Conservation (phyloP, 2,888 invertebrate genomes). For the Hirudinaria manillensis region DNA sequence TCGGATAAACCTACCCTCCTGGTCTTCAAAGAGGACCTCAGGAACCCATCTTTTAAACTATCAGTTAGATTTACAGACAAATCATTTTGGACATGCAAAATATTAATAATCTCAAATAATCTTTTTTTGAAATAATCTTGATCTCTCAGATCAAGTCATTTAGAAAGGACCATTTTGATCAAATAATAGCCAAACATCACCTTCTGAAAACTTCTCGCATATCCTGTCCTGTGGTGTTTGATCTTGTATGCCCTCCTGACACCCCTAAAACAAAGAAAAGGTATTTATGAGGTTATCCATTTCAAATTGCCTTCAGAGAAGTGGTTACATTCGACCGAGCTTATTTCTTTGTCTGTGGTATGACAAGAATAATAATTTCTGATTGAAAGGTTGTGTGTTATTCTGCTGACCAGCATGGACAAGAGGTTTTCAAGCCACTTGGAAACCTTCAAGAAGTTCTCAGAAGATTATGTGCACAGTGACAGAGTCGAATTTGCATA, state of each 20-base stretch:
- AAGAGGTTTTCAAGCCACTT: background rate
- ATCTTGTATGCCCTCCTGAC: slow-evolving; percentile 21
- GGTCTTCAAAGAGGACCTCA: slow-evolving; percentile 24
- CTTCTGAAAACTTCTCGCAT: slow-evolving; percentile 23
- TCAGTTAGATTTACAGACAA: slow-evolving; percentile 19
- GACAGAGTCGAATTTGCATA: slow-evolving; percentile 30
- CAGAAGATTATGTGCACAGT: slow-evolving; percentile 15
- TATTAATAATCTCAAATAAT: too few species aligned
- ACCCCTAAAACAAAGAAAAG: slow-evolving; percentile 24
- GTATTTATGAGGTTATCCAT: background rate
- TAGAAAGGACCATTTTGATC: slow-evolving; percentile 9
- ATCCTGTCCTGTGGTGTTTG: slow-evolving; percentile 24
- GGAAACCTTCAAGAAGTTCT: slow-evolving; percentile 13
- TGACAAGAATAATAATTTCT: too few species aligned
- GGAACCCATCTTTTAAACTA: slow-evolving; percentile 19
- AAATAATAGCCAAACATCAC: slow-evolving; percentile 15
- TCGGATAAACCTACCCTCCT: slow-evolving; percentile 3
- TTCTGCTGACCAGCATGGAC: slow-evolving; percentile 7
- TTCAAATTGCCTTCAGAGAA: background rate
- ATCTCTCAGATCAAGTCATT: background rate
- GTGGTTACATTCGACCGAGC: background rate
- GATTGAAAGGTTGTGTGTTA: background rate
- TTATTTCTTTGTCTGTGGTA: too few species aligned
- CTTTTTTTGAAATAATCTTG: background rate
- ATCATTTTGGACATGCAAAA: too few species aligned